A percentile compares a stretch with the other conserved stretches of the same genome.
phyloP scores from a whole-genome alignment of 2,113 vertebrate genomes.

The Steatornis caripensis region DNA sequence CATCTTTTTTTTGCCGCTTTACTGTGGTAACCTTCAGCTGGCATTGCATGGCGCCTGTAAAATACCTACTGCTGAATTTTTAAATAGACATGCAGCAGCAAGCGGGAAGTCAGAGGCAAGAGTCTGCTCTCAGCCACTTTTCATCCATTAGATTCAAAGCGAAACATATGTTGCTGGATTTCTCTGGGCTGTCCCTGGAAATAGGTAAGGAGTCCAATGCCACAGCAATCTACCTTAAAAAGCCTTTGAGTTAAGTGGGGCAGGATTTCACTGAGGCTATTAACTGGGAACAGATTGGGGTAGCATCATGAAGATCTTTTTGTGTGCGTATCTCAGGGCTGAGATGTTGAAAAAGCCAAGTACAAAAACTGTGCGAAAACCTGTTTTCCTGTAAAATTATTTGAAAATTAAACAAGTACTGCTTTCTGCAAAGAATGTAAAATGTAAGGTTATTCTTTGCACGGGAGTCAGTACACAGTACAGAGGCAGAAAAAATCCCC shows the following conservation, averaged over 20 bases:
- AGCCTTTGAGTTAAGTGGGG: not conserved
- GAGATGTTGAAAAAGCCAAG: not conserved
- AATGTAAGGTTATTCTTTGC: not conserved
- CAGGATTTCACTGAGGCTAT: not conserved
- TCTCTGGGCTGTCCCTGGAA: not conserved
- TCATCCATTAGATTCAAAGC: not conserved
- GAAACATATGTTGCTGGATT: not conserved
- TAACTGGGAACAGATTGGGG: not conserved
- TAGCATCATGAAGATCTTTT: not conserved
- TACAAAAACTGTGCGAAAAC: not conserved
- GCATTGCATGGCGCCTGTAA: not conserved
- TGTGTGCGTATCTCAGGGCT: not conserved
- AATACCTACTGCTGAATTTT: not conserved
- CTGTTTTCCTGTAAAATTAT: not conserved
- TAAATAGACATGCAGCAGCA: not conserved
- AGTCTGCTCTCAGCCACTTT: not conserved
- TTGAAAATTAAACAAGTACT: not conserved
- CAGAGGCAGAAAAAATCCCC: not conserved
- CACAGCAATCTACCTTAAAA: not conserved
- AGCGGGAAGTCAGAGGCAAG: not conserved
- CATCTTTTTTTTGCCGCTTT: conserved; percentile 12
- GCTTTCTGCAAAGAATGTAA: not conserved
- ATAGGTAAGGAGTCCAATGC: not conserved
- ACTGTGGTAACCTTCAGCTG: conserved; percentile 24
- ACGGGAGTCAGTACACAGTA: not conserved